Conservation (phyloP, 2,797 vertebrate genomes). For the Kryptolebias ocellatus region DNA sequence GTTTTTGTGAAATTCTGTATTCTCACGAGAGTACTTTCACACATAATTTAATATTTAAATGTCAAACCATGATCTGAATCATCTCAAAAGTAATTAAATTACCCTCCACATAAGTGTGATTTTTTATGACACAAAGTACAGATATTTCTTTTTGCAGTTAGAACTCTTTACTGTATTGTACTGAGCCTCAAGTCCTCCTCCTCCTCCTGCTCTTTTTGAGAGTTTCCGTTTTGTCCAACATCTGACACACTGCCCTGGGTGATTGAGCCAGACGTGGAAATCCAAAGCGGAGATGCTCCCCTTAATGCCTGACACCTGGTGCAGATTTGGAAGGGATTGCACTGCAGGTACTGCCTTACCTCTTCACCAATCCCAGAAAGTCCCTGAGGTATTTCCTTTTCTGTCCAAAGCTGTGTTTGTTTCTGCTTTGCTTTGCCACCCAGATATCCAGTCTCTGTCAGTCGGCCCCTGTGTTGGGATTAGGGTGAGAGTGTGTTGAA, state of each 20-base stretch:
- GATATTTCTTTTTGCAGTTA: constrained; percentile 21
- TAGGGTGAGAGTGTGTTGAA: constrained; percentile 53
- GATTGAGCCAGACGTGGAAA: constrained; percentile 73
- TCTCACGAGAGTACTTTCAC: constrained; percentile 60
- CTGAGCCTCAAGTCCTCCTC: constrained; percentile 30
- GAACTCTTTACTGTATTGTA: constrained; percentile 26
- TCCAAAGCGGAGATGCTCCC: constrained; percentile 73
- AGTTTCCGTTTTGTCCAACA: constrained; percentile 71
- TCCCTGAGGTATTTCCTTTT: constrained; percentile 78
- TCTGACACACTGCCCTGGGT: constrained; percentile 74
- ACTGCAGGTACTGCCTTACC: constrained; percentile 77
- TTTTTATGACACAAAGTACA: constrained; percentile 41
- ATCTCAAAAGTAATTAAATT: constrained; percentile 59
- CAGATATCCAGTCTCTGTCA: constrained; percentile 50
- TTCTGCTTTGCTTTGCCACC: constrained; percentile 68
- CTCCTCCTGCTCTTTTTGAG: constrained; percentile 23
- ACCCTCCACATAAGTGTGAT: constrained; percentile 24
- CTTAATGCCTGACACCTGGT: constrained; percentile 81
- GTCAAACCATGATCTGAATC: constrained; percentile 60
- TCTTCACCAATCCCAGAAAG: constrained; percentile 73
- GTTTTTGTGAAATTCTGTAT: constrained; percentile 39
- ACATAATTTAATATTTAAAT: constrained; percentile 73
- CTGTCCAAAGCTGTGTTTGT: constrained; percentile 65
- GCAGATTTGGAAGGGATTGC: constrained; percentile 77
- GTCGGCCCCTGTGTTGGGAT: constrained; percentile 54